Base-by-base conservation (phyloP, 2,113 vertebrate species). In the Dissostichus mawsoni region DNA sequence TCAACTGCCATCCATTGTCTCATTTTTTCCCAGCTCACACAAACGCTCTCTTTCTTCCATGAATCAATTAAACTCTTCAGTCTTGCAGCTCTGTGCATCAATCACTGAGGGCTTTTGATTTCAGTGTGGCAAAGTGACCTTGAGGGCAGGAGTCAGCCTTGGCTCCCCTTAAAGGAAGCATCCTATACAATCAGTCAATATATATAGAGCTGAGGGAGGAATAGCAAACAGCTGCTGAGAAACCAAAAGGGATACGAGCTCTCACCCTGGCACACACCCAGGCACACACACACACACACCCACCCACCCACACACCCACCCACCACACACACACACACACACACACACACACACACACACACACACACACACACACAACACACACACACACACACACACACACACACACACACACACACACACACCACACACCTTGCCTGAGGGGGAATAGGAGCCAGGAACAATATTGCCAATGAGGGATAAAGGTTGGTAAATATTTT, bases 91-190 rank as follows among this genome's bases (percentile, higher is more conserved):
- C 65, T 55, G 44, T 53, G 70, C 3, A 55, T 82, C 69, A 74
- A 12, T 86, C 80, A 76, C 52, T 61, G 51, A 65, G 51, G 57
- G 63, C 59, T 63, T 87, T 74, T 84, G 73, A 87, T 72, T 84
- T 76, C 36, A 18, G 25, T n/a, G 11, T 8, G 11, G 23, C 68
- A 23, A 44, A 47, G 58, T 65, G 81, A 85, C 86, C 88, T 83
- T 74, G 67, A 85, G 83, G 77, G 68, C 67, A 73, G 47, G 62
- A 82, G 70, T 69, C 64, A 66, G 64, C 56, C 75, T 71, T 33
- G 69, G 72, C 63, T 81, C 51, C 16, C 23, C 29, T 78, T 69
- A 53, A 81, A 80, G 45, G 36, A 62, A 61, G 57, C 66, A 71
- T 52, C 23, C 53, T 18, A 67, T 70, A 65, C 2, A 36, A 55